A percentile compares a stretch with the other conserved stretches of the same genome.
Conservation (phyloP, 2,888 invertebrate species). For the Sarcophaga rosellei region DNA sequence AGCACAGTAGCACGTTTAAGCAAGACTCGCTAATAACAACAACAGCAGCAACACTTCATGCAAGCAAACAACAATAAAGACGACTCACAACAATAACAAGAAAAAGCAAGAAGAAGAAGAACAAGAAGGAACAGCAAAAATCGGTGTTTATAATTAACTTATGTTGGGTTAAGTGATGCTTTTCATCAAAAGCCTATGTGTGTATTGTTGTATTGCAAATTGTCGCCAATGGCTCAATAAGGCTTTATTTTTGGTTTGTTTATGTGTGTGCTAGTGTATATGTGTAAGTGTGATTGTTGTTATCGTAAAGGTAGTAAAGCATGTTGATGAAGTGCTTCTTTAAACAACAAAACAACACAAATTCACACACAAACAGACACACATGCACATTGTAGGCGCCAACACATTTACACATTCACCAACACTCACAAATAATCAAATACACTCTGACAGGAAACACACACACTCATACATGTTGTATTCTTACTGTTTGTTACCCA, state of each 20-base stretch:
- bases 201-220: conserved; percentile 67
- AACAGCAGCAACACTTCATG: conserved; percentile 19
- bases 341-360: conserved; percentile 13
- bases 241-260: conserved; percentile 41
- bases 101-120: conserved; percentile 37
- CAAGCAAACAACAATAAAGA: neutral
- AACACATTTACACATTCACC: conserved; percentile 43
- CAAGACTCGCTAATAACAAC: neutral
- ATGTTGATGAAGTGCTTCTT: conserved; percentile 49
- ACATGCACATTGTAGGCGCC: conserved; percentile 23
- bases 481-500: neutral
- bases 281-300: conserved; percentile 3
- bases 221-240: conserved; percentile 68
- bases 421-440: conserved; percentile 14
- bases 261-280: neutral
- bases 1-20: neutral
- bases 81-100: conserved; percentile 15
- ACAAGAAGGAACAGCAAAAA: conserved; percentile 30
- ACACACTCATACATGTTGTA: neutral
- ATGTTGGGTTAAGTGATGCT: conserved; percentile 71
- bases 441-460: neutral
- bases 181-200: conserved; percentile 61
- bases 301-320: conserved; percentile 34
- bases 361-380: neutral
- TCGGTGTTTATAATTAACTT: conserved; percentile 70